A percentile compares a stretch with the other conserved stretches of the same genome.
These are phyloP conservation scores for Pharmacophagus antenor DNA, from an alignment of 2,888 invertebrate species.

Conservation along the genomic window DNA sequence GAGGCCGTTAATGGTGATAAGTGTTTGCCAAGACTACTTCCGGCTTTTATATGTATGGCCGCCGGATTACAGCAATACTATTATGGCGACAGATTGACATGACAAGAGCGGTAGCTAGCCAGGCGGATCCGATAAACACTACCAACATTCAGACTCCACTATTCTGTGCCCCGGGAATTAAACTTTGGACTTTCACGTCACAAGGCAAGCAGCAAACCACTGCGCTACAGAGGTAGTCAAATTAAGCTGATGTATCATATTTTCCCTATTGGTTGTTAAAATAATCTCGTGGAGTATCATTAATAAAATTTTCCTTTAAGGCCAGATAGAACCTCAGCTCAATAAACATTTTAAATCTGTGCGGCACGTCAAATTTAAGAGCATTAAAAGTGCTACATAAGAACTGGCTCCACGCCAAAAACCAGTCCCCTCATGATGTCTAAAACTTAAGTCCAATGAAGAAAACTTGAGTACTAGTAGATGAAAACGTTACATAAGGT, in stretches of 20 bases:
- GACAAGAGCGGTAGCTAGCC: too few relatives aligned
- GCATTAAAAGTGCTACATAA: conserved; percentile 63
- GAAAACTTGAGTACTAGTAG: conserved; percentile 38
- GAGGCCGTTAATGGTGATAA: too few relatives aligned
- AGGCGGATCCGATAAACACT: too few relatives aligned
- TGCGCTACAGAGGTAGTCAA: too few relatives aligned
- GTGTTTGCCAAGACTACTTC: too few relatives aligned
- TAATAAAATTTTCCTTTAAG: conserved; percentile 35
- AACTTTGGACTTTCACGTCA: neutral
- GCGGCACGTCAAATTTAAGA: conserved; percentile 70
- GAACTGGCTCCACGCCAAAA: conserved; percentile 59
- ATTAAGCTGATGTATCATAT: too few relatives aligned
- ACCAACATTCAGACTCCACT: neutral
- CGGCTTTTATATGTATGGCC: too few relatives aligned
- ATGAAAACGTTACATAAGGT: conserved; percentile 15
- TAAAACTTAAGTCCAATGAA: conserved; percentile 42
- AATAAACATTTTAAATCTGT: conserved; percentile 68
- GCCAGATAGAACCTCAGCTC: conserved; percentile 67
- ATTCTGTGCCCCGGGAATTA: neutral
- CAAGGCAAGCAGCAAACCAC: too few relatives aligned
- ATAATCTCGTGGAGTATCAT: neutral
- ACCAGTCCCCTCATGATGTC: conserved; percentile 44
- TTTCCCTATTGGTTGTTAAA: too few relatives aligned
- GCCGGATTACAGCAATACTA: too few relatives aligned
- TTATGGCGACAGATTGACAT: too few relatives aligned